Evolutionary conservation across 1,140 invertebrate species (phyloP), one percentile per base, ranked within the genome.

Genomic region (Colletes latitarsis): DNA sequence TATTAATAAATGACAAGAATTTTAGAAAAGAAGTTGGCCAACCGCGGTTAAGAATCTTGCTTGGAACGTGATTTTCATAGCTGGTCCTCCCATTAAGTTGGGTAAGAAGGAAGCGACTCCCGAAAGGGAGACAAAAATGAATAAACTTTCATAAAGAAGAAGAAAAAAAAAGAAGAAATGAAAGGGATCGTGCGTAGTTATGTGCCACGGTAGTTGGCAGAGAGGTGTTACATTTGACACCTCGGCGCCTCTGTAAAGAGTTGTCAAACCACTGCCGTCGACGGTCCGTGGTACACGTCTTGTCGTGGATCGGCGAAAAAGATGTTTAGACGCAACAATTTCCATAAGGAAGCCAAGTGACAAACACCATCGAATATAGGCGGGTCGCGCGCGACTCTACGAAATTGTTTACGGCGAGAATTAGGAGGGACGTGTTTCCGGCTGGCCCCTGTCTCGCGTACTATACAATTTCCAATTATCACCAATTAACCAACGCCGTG

Each of bases 211-310:
- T 93, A 93, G 92, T 93, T 93, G 92, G 89, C 93, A 88, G 83
- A 87, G 85, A 85, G 83, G 88, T 93, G 93, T 88, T 91, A 93
- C 88, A 93, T 93, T 93, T 92, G 91, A 92, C 92, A 93, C 92
- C 91, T 93, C 78, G 64, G 77, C 75, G 78, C 70, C 82, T 52
- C 63, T 78, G 81, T 81, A 89, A 89, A 89, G 82, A 90, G 84
- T 86, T 82, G 86, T 88, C 85, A 86, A 87, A 82, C 87, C 83
- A 89, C 89, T 88, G 86, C 85, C 82, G 82, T 84, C 82, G 79
- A 53, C 62, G 64, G 43, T 62, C 66, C 21, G 21, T 77, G 81
- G 81, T 66, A 75, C 75, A 53, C 62, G n/a, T 53, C 30, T 30
- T 69, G 72, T 53, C 72, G 57, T 64, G 57, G 57, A 58, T 73